Evolutionary conservation across 2,888 invertebrate genomes (phyloP).

Genomic region (Alviniconcha strummeri): DNA sequence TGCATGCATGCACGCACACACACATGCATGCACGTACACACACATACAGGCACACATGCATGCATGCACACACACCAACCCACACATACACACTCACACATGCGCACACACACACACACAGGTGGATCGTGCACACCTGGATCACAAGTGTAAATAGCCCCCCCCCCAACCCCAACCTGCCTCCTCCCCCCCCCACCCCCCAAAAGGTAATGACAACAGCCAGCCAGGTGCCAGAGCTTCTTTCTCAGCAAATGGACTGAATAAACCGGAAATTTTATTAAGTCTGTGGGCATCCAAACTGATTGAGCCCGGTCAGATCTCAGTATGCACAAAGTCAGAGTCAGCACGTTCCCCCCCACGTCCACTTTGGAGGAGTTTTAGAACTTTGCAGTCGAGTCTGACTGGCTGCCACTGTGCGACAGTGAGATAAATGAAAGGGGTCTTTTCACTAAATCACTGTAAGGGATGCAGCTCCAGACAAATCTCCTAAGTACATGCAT

Average conservation of each 20-base stretch:
- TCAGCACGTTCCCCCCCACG: no score
- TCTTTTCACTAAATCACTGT: no score
- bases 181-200: not conserved
- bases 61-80: not conserved
- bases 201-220: not conserved
- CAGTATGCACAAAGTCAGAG: not conserved
- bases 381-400: no score
- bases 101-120: not conserved
- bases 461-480: no score
- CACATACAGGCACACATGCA: not conserved
- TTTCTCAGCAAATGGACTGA: not conserved
- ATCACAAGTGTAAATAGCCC: not conserved
- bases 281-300: not conserved
- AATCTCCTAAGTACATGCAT: no score
- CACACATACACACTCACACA: slow-evolving; percentile 7
- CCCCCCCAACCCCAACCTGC: not conserved
- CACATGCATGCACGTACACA: not conserved
- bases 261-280: not conserved
- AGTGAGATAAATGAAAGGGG: no score
- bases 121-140: not conserved
- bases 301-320: not conserved
- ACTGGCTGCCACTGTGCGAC: no score
- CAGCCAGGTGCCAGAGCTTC: no score
- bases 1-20: not conserved
- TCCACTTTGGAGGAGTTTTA: no score